Conservation (phyloP, 2,888 invertebrate genomes). For the Myopa testacea region DNA sequence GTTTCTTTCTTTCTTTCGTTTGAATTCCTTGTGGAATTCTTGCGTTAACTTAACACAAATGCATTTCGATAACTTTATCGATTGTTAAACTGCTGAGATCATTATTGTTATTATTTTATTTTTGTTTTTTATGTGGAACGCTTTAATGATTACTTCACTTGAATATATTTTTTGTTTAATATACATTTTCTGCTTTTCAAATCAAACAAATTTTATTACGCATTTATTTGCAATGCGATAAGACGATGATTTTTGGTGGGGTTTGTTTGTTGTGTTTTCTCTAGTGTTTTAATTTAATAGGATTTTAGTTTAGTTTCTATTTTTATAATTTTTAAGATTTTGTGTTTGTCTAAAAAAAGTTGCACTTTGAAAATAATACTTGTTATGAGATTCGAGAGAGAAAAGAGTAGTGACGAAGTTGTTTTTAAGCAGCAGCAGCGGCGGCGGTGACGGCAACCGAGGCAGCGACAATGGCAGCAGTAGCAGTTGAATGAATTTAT, state of each 20-base stretch:
- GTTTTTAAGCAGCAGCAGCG: no score
- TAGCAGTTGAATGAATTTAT: constrained; percentile 71
- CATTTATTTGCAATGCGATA: constrained; percentile 30
- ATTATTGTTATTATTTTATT: not conserved
- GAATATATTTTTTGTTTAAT: constrained; percentile 5
- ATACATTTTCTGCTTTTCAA: constrained; percentile 39
- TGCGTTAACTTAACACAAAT: not conserved
- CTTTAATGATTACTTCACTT: constrained; percentile 30
- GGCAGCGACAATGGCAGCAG: no score
- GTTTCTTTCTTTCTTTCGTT: not conserved
- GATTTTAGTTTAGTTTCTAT: constrained; percentile 38
- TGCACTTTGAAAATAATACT: not conserved
- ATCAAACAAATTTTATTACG: constrained; percentile 35
- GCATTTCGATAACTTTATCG: constrained; percentile 3
- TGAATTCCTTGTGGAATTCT: constrained; percentile 5
- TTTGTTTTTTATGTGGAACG: constrained; percentile 9
- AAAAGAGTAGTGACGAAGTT: no score
- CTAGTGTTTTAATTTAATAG: constrained; percentile 40
- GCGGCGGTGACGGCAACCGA: no score
- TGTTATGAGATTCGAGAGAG: not conserved
- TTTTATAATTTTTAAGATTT: not conserved
- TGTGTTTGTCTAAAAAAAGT: constrained; percentile 7
- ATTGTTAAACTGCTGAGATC: constrained; percentile 17
- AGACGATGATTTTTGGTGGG: constrained; percentile 26
- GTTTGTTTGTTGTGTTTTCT: constrained; percentile 20